Percentiles rank a stretch among this genome's conserved stretches.
Evolutionary conservation across 2,888 invertebrate genomes (phyloP).

Genomic region (Erannis defoliaria): DNA sequence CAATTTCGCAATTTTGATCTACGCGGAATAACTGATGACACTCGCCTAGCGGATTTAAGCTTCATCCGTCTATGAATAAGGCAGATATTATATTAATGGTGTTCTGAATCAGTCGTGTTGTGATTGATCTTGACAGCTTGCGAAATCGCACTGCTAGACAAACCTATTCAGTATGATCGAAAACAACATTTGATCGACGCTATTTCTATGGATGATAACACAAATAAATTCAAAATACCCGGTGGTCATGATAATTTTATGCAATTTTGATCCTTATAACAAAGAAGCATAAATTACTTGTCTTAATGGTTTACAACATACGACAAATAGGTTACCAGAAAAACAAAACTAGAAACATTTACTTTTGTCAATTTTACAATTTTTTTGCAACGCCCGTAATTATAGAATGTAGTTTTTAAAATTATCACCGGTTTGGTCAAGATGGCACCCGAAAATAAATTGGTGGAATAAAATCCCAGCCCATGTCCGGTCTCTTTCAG

Average conservation of each 20-base stretch:
- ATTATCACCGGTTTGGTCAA: not conserved
- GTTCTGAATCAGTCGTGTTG: not conserved
- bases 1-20: too few species aligned
- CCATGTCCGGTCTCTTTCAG: too few species aligned
- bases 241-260: slow-evolving; percentile 4
- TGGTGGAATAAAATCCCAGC: too few species aligned
- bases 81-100: not conserved
- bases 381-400: too few species aligned
- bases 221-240: slow-evolving; percentile 9
- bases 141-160: not conserved
- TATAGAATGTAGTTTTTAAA: too few species aligned
- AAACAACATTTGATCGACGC: not conserved
- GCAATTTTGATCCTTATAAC: slow-evolving; percentile 1
- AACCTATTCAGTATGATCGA: not conserved
- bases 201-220: not conserved
- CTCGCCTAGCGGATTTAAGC: too few species aligned
- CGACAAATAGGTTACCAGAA: not conserved
- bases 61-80: too few species aligned
- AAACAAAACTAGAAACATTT: not conserved
- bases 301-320: not conserved
- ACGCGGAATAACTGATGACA: too few species aligned
- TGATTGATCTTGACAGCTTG: not conserved
- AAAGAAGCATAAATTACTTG: not conserved
- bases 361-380: not conserved
- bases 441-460: not conserved